Evolutionary conservation across 2,797 vertebrate species (phyloP), one percentile per base, ranked within the genome.

Genomic region (Diplodus puntazzo): DNA sequence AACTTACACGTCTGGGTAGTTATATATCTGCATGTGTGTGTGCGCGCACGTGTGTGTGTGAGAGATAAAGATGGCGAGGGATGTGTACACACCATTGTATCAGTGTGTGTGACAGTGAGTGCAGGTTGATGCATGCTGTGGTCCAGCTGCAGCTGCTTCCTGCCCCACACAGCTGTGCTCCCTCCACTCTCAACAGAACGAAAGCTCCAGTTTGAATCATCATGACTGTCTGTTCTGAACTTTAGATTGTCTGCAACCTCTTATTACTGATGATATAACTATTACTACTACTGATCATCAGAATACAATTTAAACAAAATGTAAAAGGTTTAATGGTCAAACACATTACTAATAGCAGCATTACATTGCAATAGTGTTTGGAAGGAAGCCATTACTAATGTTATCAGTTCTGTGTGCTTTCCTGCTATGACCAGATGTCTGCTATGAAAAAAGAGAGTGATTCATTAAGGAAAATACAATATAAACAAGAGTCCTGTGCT

Each of bases 131-230:
- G 52, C 61, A 70, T 42, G 65, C 42, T 72, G 60, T 5, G 30
- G 43, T 71, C 64, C 72, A 83, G 81, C 71, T 83, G 78, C 73
- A 75, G 63, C 65, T 79, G 72, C 72, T 30, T 21, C 46, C 59
- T 78, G 78, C 78, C 75, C 57, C 45, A 66, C 84, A 63, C 77
- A 80, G 80, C 77, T 67, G 73, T 80, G 65, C 34, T n/a, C 11
- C 55, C 27, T 23, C 52, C 11, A 21, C 21, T 49, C 20, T 60
- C 59, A 7, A 9, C 66, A 25, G 75, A 3, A 5, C 45, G 43
- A 77, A 27, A 39, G 54, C 39, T 46, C 25, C 20, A 57, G n/a
- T 27, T 60, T 18, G 13, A 50, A 11, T 57, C 42, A n/a, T 5
- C 8, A 53, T 46, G 12, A 52, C 53, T 34, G 25, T 53, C n/a